Conservation (phyloP, 1,140 invertebrate species). For the Gyrodactylus salaris region DNA sequence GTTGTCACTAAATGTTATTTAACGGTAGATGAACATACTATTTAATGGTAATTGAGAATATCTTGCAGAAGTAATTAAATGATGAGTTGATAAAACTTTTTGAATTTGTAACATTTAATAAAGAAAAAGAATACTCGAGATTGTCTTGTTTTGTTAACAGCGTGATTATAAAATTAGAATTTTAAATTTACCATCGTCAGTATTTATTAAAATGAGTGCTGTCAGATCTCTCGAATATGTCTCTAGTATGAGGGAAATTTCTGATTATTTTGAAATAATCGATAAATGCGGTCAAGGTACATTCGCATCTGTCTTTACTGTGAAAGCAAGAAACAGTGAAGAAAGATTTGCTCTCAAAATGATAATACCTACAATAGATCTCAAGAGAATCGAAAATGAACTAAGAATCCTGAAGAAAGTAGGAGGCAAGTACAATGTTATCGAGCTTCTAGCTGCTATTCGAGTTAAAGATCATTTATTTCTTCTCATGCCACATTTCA, state of each 20-base stretch:
- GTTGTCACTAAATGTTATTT: too few relatives aligned
- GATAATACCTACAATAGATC: constrained; percentile 42
- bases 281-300: constrained; percentile 3
- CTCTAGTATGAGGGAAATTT: neutral
- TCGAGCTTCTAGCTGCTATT: constrained; percentile 39
- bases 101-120: too few relatives aligned
- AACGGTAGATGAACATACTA: too few relatives aligned
- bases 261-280: constrained; percentile 2
- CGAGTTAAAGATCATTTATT: constrained; percentile 41
- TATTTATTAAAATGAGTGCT: neutral
- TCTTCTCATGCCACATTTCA: constrained; percentile 58
- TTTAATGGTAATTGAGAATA: too few relatives aligned
- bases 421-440: constrained; percentile 44
- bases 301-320: neutral
- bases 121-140: too few relatives aligned
- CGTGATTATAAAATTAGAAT: neutral
- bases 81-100: too few relatives aligned
- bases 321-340: constrained; percentile 9
- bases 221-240: neutral
- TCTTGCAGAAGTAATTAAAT: too few relatives aligned
- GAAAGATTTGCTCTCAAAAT: constrained; percentile 40
- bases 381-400: constrained; percentile 37
- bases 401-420: constrained; percentile 39
- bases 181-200: neutral
- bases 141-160: too few relatives aligned